Evolutionary conservation across 2,113 vertebrate species (phyloP).

Genomic region (Lepisosteus osseus): DNA sequence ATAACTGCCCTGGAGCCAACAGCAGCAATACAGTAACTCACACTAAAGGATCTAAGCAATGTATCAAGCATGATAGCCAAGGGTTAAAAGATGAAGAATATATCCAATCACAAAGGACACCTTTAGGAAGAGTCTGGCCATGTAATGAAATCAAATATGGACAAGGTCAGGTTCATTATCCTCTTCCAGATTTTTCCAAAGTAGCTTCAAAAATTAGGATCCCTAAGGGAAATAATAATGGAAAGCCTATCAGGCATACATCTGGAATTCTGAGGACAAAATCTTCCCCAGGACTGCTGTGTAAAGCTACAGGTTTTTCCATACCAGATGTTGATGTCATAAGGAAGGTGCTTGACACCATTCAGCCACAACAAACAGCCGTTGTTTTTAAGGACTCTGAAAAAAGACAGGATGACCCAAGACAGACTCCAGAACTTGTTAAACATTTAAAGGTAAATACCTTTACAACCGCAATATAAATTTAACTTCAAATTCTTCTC

Average conservation of each 20-base stretch:
- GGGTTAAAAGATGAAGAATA: constrained; percentile 18
- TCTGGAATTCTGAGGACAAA: constrained; percentile 44
- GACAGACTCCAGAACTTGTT: constrained; percentile 34
- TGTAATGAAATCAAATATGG: constrained; percentile 56
- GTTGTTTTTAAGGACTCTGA: constrained; percentile 43
- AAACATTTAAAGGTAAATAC: constrained; percentile 68
- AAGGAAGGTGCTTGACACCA: constrained; percentile 60
- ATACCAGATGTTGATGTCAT: constrained; percentile 45
- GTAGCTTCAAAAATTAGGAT: constrained; percentile 65
- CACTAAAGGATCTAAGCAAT: neutral
- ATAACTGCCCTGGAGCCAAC: neutral
- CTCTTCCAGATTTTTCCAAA: constrained; percentile 65
- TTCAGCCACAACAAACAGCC: constrained; percentile 36
- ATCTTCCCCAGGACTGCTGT: constrained; percentile 55
- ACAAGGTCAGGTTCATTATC: constrained; percentile 65
- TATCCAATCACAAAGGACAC: constrained; percentile 17
- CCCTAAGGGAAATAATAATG: constrained; percentile 48
- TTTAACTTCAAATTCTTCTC: too few relatives aligned
- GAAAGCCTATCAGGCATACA: constrained; percentile 37
- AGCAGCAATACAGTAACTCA: constrained; percentile 2
- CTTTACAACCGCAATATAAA: too few relatives aligned
- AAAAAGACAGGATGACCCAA: constrained; percentile 33
- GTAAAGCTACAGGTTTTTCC: constrained; percentile 22
- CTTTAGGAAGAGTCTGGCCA: constrained; percentile 50
- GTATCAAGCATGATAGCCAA: constrained; percentile 23